phyloP scores from a whole-genome alignment of 2,888 invertebrate genomes.

The Dryocosmus kuriphilus region DNA sequence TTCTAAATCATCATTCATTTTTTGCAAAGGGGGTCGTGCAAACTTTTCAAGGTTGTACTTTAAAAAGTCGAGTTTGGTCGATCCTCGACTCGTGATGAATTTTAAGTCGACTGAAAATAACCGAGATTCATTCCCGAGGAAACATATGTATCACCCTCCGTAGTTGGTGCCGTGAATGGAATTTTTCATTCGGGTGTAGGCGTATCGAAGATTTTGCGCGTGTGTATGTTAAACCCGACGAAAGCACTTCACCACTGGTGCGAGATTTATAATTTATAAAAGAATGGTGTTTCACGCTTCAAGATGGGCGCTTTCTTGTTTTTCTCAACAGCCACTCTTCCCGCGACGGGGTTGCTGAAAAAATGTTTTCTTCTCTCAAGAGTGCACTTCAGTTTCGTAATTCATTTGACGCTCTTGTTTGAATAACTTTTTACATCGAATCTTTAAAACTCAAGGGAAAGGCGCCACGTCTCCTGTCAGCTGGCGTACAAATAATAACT shows the following conservation, averaged over 20 bases:
- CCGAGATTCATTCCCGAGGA: constrained; percentile 35
- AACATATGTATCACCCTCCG: constrained; percentile 37
- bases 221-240: constrained; percentile 22
- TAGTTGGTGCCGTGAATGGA: constrained; percentile 32
- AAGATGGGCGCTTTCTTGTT: constrained; percentile 35
- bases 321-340: constrained; percentile 13
- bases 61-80: constrained; percentile 19
- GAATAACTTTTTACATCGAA: not conserved
- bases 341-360: constrained; percentile 3
- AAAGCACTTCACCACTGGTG: constrained; percentile 39
- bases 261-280: constrained; percentile 43
- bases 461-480: not conserved
- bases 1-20: constrained; percentile 11
- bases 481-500: not conserved
- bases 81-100: constrained; percentile 35
- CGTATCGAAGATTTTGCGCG: constrained; percentile 36
- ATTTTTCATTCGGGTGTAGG: constrained; percentile 39
- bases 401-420: not conserved
- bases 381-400: constrained; percentile 16
- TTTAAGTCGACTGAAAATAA: constrained; percentile 29
- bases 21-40: not conserved
- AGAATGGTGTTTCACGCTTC: constrained; percentile 40
- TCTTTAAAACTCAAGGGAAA: not conserved
- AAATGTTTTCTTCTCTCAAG: not conserved
- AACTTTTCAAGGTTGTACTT: constrained; percentile 13